A percentile compares a stretch with the other conserved stretches of the same genome.
These are phyloP conservation scores for Telmatherina bonti DNA, from an alignment of 2,797 vertebrate species.

Conservation along the genomic window DNA sequence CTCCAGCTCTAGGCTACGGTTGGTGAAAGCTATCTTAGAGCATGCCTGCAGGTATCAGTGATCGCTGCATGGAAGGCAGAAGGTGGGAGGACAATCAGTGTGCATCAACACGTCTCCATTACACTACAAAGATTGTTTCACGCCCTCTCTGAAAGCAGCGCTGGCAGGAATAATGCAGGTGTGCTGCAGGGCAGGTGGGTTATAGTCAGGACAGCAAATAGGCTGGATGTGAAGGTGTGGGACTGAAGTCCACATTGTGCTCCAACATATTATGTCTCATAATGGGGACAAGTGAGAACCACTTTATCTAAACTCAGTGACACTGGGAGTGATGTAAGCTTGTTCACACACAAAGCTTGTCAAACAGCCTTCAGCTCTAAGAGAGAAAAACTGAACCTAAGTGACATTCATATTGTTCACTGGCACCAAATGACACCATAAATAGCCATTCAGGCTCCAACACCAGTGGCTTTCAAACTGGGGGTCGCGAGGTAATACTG, in stretches of 20 bases:
- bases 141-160: constrained; percentile 31
- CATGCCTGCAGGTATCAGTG: constrained; percentile 59
- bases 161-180: constrained; percentile 25
- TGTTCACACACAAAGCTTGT: neutral
- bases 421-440: neutral
- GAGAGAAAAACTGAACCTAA: neutral
- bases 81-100: constrained; percentile 38
- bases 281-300: constrained; percentile 50
- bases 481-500: too few relatives aligned
- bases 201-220: constrained; percentile 20
- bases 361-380: neutral
- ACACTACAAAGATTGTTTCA: constrained; percentile 59
- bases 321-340: constrained; percentile 27
- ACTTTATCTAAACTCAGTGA: constrained; percentile 57
- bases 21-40: constrained; percentile 63
- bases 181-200: constrained; percentile 40
- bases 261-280: constrained; percentile 37
- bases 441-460: too few relatives aligned
- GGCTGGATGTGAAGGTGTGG: constrained; percentile 50
- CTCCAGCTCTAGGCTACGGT: constrained; percentile 35
- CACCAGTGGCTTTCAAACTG: too few relatives aligned
- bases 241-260: constrained; percentile 45
- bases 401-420: neutral
- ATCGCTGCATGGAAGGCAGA: constrained; percentile 40
- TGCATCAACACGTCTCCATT: constrained; percentile 50